Evolutionary conservation across 2,797 vertebrate genomes (phyloP), one percentile per base, ranked within the genome.

Genomic region (Coccyzus lansbergi): DNA sequence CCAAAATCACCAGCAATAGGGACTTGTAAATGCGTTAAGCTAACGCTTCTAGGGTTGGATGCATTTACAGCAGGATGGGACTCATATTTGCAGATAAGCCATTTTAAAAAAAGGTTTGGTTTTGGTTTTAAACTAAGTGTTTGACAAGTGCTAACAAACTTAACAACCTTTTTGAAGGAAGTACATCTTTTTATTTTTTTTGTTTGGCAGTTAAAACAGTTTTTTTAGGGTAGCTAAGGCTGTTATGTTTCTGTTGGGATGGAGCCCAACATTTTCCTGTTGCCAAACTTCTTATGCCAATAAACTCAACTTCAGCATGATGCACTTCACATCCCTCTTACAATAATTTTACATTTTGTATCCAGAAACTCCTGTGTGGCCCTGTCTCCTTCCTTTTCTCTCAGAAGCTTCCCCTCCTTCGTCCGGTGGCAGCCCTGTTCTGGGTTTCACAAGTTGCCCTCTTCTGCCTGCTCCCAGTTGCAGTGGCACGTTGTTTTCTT

Each of bases 51-150:
- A 93, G 55, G 86, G 65, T 75, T 93, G 92, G 89, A 93, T 94
- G 58, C 71, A 75, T 85, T 97, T 95, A 95, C 88, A 90, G 85
- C 69, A 92, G 79, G 74, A 83, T 93, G 64, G 93, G 88, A 83
- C 85, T 90, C 93, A 94, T 48, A 95, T 93, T 87, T 97, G 96
- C 70, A 96, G 92, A 94, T 92, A 96, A 95, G 90, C 52, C 92
- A 92, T 76, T 72, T 81, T 86, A 90, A 94, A 94, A 58, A 89
- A 75, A 83, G 51, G 52, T 81, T 96, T 81, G 70, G 70, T n/a
- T 92, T 92, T 79, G 59, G 12, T 95, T 95, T 92, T 81, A 76
- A 81, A 72, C 46, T 83, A 48, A 8, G 4, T 52, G 15, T 77
- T 94, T 96, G 81, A 94, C 89, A 92, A 91, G 52, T 44, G 80